Conservation (phyloP, 2,113 vertebrate genomes). For the Hypomesus transpacificus region DNA sequence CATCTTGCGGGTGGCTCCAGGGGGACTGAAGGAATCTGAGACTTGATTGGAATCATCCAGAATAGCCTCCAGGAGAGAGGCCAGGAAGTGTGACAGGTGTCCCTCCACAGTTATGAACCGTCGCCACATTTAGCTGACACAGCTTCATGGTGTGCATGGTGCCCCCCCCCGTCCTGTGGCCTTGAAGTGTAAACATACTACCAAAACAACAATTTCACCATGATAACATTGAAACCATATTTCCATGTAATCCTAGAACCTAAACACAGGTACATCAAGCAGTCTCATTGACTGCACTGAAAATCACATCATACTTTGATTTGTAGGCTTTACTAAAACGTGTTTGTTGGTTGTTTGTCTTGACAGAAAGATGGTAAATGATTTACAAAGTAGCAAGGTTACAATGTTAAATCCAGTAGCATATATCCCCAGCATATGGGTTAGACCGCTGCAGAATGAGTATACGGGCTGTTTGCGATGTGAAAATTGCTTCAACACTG, state of each 20-base stretch:
- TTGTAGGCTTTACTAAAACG: not conserved
- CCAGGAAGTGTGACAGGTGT: constrained; percentile 65
- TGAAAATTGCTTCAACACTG: not conserved
- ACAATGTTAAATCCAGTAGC: not conserved
- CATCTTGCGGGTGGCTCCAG: constrained; percentile 46
- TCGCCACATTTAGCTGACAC: constrained; percentile 61
- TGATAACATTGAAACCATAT: constrained; percentile 24
- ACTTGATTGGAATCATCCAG: constrained; percentile 68
- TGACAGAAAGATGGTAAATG: no score
- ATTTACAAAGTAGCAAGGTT: not conserved
- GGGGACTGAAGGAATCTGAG: constrained; percentile 59
- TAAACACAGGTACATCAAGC: not conserved
- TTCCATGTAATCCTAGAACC: not conserved
- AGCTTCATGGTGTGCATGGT: constrained; percentile 25
- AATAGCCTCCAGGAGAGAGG: constrained; percentile 57
- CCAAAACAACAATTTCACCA: constrained; percentile 28
- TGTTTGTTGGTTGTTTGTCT: no score
- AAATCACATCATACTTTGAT: not conserved
- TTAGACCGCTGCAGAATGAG: not conserved
- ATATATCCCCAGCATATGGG: not conserved
- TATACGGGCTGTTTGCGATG: not conserved
- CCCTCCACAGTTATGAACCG: constrained; percentile 52
- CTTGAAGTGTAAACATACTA: constrained; percentile 8
- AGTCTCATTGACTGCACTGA: constrained; percentile 21
- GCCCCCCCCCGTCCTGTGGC: constrained; percentile 14